phyloP scores from a whole-genome alignment of 1,140 invertebrate species.

The Ladona fulva region DNA sequence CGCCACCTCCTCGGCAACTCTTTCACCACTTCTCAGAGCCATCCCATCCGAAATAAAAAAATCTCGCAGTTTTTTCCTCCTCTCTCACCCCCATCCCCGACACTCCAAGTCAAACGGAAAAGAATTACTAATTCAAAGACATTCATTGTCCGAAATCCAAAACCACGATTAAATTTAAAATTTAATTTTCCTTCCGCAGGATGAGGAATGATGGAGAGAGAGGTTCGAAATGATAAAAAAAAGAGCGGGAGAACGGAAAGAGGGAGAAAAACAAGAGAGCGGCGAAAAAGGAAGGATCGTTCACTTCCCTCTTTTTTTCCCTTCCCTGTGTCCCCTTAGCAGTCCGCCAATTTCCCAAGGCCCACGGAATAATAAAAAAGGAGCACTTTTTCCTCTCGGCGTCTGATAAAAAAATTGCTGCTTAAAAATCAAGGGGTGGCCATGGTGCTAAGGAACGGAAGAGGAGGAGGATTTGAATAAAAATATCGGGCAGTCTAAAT shows the following conservation, averaged over 20 bases:
- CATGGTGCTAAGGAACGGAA: not conserved
- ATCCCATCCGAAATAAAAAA: not conserved
- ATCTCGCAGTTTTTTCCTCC: no score
- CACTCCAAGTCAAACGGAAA: slow-evolving; percentile 1
- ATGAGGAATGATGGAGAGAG: not conserved
- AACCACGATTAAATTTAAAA: slow-evolving; percentile 10
- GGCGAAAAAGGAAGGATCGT: not conserved
- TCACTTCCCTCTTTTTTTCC: not conserved
- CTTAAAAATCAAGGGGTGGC: not conserved
- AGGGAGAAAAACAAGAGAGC: not conserved
- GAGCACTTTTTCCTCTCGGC: not conserved
- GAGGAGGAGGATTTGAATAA: not conserved
- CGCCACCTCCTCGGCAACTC: not conserved
- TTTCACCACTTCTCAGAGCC: not conserved
- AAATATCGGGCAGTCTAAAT: no score
- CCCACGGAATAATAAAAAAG: slow-evolving; percentile 6
- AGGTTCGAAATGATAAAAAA: slow-evolving; percentile 3
- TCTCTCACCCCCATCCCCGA: not conserved
- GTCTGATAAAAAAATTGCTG: slow-evolving; percentile 10
- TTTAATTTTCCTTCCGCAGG: slow-evolving; percentile 9
- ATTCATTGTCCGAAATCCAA: slow-evolving; percentile 9
- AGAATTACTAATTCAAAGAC: slow-evolving; percentile 10
- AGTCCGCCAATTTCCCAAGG: slow-evolving; percentile 7
- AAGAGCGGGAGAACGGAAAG: not conserved
- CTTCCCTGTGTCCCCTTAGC: not conserved